Percentiles rank a stretch among this genome's conserved stretches.
Conservation (phyloP, 2,888 invertebrate species). For the Lasioglossum figueresi region DNA sequence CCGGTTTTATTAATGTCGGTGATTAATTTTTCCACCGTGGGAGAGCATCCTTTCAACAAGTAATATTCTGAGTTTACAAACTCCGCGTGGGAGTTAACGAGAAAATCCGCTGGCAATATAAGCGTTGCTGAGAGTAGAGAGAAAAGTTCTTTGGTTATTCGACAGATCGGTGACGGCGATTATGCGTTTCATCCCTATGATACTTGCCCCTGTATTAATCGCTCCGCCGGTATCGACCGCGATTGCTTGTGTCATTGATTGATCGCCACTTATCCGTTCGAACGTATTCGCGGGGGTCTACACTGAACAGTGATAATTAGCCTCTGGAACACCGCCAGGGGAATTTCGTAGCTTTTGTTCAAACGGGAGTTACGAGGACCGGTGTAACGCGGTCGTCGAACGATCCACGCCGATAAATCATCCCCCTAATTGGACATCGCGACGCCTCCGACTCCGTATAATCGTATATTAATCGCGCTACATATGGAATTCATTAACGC, state of each 20-base stretch:
- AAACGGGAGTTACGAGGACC: conserved; percentile 48
- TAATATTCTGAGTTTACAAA: neutral
- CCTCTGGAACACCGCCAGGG: conserved; percentile 52
- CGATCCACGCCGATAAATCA: conserved; percentile 48
- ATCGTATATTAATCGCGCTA: conserved; percentile 51
- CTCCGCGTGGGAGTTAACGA: neutral
- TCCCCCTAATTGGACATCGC: conserved; percentile 48
- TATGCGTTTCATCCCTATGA: conserved; percentile 48
- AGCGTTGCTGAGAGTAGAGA: neutral
- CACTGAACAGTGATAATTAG: conserved; percentile 64
- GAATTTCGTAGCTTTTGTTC: conserved; percentile 64
- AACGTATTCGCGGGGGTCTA: conserved; percentile 32
- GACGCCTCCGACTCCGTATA: conserved; percentile 38
- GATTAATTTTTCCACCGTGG: too few species aligned
- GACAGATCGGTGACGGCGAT: conserved; percentile 39
- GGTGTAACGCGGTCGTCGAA: conserved; percentile 13
- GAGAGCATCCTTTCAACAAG: too few species aligned
- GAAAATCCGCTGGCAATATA: neutral
- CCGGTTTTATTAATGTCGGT: too few species aligned
- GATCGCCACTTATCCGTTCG: conserved; percentile 52
- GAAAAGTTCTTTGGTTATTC: neutral
- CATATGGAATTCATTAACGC: conserved; percentile 50
- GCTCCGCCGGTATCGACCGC: conserved; percentile 47
- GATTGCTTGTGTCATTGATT: conserved; percentile 59
- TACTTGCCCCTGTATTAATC: conserved; percentile 49